Evolutionary conservation across 2,797 vertebrate genomes (phyloP).

Genomic region (Pteronotus mesoamericanus): DNA sequence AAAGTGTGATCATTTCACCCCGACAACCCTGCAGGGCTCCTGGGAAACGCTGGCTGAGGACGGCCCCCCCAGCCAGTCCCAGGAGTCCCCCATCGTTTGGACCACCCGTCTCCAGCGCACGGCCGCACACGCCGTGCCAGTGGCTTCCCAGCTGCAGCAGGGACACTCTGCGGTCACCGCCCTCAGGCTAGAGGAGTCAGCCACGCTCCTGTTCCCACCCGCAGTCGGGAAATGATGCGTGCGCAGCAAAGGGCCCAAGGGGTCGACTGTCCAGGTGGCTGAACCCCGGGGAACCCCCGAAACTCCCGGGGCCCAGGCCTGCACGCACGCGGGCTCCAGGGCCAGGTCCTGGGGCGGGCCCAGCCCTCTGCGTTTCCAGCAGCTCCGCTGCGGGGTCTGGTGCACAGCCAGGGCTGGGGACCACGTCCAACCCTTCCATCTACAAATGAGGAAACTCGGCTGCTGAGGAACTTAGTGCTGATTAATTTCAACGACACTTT

Average conservation of each 20-base stretch:
- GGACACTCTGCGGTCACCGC: neutral
- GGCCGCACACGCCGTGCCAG: neutral
- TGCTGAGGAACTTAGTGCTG: neutral
- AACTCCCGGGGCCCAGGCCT: rapidly evolving
- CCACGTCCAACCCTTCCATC: neutral
- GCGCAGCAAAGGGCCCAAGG: neutral
- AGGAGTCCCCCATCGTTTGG: neutral
- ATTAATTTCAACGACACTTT: neutral
- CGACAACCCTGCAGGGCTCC: neutral
- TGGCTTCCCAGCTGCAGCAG: neutral
- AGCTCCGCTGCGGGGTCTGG: neutral
- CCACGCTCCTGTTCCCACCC: neutral
- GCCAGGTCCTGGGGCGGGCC: neutral
- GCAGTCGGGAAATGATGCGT: rapidly evolving
- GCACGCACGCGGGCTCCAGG: neutral
- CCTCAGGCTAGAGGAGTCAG: neutral
- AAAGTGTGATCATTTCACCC: neutral
- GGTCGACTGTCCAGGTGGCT: no score
- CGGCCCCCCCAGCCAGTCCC: neutral
- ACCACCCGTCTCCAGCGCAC: neutral
- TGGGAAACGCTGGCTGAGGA: neutral
- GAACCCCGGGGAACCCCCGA: neutral
- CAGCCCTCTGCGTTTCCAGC: neutral
- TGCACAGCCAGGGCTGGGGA: neutral
- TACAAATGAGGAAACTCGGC: neutral